Conservation (phyloP, 1,140 invertebrate genomes). For the Pogonognathellus flavescens region DNA sequence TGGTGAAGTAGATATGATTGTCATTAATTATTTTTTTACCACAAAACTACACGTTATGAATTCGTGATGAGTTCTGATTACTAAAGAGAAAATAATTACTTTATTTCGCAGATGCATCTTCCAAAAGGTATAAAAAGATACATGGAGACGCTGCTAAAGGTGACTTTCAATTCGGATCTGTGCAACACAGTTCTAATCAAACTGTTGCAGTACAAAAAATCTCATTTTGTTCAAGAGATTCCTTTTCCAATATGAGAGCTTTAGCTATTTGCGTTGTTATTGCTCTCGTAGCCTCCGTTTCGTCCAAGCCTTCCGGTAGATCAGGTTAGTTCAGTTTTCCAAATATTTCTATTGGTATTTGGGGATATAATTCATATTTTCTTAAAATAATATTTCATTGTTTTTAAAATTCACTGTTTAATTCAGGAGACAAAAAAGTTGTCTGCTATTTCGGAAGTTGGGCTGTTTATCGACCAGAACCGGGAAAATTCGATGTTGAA, state of each 20-base stretch:
- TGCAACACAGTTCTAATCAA: background rate
- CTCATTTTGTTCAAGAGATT: background rate
- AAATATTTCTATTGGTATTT: background rate
- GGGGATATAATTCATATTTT: background rate
- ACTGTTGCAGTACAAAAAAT: background rate
- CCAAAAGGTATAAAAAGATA: background rate
- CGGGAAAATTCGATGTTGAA: constrained; percentile 74
- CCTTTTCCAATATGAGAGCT: background rate
- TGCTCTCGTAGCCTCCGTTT: background rate
- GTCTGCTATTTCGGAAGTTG: constrained; percentile 79
- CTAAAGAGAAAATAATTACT: background rate
- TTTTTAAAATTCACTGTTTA: background rate
- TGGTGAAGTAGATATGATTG: no score
- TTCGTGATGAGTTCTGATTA: no score
- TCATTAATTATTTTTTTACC: no score
- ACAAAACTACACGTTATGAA: no score
- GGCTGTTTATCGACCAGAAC: constrained; percentile 72
- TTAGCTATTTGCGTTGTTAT: background rate
- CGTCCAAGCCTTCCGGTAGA: background rate
- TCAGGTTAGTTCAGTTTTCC: background rate
- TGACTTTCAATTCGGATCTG: constrained; percentile 6
- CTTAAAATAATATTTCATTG: background rate
- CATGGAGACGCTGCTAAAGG: background rate
- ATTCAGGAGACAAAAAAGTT: constrained; percentile 68
- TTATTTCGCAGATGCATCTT: background rate